These are phyloP conservation scores for Apostichopus japonicus DNA, from an alignment of 35 echinoderm and acorn worm species.

Conservation along the genomic window DNA sequence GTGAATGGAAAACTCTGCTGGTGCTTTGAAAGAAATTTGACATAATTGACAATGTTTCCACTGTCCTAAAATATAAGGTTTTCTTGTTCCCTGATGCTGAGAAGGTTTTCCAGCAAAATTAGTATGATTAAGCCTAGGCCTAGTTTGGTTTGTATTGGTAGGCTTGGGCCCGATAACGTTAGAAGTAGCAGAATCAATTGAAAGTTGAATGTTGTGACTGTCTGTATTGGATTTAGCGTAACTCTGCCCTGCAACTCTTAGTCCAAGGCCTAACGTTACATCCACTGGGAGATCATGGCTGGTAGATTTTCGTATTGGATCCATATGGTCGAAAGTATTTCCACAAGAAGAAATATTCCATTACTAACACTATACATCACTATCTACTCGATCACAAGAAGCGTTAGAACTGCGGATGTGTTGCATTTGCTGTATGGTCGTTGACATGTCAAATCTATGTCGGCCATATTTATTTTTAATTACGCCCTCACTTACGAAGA, in stretches of 20 bases:
- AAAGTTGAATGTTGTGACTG: neutral
- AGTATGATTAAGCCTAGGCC: no score
- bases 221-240: neutral
- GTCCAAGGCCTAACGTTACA: slow-evolving; percentile 25
- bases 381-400: neutral
- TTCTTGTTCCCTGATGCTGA: neutral
- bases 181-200: neutral
- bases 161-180: no score
- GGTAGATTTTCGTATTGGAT: slow-evolving; percentile 23
- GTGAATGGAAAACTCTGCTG: slow-evolving; percentile 80
- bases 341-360: neutral
- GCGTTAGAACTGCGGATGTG: neutral
- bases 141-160: no score
- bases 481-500: neutral
- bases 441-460: slow-evolving; percentile 27
- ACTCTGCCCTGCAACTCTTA: neutral
- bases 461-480: slow-evolving; percentile 38
- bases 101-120: neutral
- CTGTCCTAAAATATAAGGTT: neutral
- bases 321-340: slow-evolving; percentile 34
- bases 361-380: neutral
- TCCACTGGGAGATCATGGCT: slow-evolving; percentile 16
- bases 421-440: neutral
- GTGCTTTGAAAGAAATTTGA: slow-evolving; percentile 67
- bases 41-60: slow-evolving; percentile 75